phyloP scores from a whole-genome alignment of 2,113 vertebrate species.

The Anser brachyrhynchus region DNA sequence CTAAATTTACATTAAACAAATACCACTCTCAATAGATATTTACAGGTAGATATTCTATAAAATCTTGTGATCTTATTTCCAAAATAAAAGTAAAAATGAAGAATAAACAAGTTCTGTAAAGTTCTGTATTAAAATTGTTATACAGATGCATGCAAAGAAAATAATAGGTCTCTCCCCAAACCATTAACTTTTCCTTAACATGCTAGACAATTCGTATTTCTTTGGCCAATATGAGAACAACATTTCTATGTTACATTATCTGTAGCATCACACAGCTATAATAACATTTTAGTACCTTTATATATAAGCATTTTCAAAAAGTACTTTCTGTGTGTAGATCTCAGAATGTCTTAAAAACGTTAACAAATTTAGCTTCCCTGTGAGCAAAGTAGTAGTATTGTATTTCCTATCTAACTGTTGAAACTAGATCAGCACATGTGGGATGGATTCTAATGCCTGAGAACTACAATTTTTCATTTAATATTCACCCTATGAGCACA shows the following conservation, averaged over 20 bases:
- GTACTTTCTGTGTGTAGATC: neutral
- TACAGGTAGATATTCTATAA: neutral
- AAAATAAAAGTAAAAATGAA: conserved; percentile 14
- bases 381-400: neutral
- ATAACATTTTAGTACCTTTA: neutral
- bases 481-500: neutral
- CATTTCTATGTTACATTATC: neutral
- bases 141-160: neutral
- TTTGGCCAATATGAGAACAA: neutral
- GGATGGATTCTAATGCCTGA: neutral
- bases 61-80: neutral
- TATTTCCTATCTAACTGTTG: neutral
- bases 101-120: neutral
- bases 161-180: neutral
- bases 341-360: neutral
- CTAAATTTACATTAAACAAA: conserved; percentile 25
- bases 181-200: neutral
- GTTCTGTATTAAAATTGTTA: neutral
- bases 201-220: neutral
- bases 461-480: neutral
- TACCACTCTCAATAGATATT: neutral
- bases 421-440: neutral
- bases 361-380: neutral
- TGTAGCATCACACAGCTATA: neutral
- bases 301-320: neutral